Evolutionary conservation across 2,888 invertebrate genomes (phyloP).

Genomic region (Marasmarcha lunaedactyla): DNA sequence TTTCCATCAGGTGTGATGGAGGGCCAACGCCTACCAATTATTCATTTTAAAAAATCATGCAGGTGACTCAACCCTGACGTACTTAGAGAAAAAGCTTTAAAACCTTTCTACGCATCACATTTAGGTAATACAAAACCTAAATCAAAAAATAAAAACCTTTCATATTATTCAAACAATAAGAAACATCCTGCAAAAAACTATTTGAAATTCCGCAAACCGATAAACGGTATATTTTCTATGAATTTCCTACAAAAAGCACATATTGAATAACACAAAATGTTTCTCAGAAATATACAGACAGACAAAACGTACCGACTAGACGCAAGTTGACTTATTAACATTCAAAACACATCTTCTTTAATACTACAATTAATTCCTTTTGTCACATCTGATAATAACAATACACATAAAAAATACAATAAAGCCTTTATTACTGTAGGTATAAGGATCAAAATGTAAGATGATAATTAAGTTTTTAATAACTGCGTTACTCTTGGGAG

Average conservation of each 20-base stretch:
- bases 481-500: conserved; percentile 4
- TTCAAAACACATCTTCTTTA: conserved; percentile 1
- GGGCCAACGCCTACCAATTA: too few relatives aligned
- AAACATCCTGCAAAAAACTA: too few relatives aligned
- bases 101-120: too few relatives aligned
- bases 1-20: too few relatives aligned
- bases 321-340: background rate
- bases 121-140: too few relatives aligned
- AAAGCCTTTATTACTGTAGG: background rate
- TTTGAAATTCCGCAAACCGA: too few relatives aligned
- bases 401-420: background rate
- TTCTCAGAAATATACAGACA: background rate
- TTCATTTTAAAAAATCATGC: too few relatives aligned
- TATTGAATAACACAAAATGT: background rate
- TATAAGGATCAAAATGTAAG: background rate
- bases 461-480: background rate
- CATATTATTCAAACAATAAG: too few relatives aligned
- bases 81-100: too few relatives aligned
- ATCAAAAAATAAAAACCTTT: too few relatives aligned
- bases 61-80: too few relatives aligned
- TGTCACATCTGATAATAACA: conserved; percentile 5
- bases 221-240: conserved; percentile 3
- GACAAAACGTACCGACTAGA: background rate
- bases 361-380: conserved; percentile 8
- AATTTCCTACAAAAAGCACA: background rate